Percentiles rank a stretch among this genome's conserved stretches.
phyloP scores from a whole-genome alignment of 2,797 vertebrate genomes.

The Dromococcyx pavoninus region DNA sequence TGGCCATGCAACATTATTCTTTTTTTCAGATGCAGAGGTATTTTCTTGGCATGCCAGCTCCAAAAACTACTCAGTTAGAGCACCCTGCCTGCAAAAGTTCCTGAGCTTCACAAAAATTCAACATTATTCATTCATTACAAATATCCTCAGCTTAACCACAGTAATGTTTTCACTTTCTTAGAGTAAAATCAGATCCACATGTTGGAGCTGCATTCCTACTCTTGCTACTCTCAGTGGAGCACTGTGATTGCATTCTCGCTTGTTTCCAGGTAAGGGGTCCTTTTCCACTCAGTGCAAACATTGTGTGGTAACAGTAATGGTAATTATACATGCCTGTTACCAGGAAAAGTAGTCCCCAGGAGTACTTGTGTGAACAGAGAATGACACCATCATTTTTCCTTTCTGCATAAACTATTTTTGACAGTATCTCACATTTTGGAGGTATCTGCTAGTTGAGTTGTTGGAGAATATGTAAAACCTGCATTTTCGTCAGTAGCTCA shows the following conservation, averaged over 20 bases:
- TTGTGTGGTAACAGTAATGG: neutral
- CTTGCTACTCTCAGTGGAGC: neutral
- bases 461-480: neutral
- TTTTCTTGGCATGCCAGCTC: neutral
- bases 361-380: neutral
- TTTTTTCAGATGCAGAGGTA: neutral
- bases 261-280: neutral
- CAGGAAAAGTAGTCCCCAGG: neutral
- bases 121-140: neutral
- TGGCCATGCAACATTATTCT: neutral
- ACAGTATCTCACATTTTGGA: neutral
- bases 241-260: neutral
- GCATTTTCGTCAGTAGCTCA: neutral
- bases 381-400: neutral
- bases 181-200: accelerated
- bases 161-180: neutral
- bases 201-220: neutral
- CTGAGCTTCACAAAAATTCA: neutral
- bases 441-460: neutral
- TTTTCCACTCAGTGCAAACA: neutral
- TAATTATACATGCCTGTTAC: accelerated
- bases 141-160: neutral
- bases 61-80: neutral
- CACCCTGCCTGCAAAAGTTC: neutral
- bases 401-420: neutral